Evolutionary conservation across 2,113 vertebrate species (phyloP).

Genomic region (Nycticorax nycticorax): DNA sequence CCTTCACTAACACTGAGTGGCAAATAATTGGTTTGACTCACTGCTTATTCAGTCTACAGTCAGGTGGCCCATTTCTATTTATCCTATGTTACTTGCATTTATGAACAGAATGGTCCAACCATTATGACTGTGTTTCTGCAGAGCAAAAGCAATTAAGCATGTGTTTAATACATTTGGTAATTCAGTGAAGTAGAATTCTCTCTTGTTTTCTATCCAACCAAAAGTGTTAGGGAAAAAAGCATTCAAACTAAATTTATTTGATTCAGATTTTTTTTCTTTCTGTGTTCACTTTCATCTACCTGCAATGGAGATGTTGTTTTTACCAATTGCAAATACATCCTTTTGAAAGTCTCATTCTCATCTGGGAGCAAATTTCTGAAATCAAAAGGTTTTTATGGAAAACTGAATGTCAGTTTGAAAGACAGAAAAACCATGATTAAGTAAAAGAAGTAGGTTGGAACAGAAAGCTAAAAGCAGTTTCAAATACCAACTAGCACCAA

Average conservation of each 20-base stretch:
- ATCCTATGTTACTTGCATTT: background rate
- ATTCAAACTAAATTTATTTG: background rate
- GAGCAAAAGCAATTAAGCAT: conserved; percentile 1
- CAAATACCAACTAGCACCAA: background rate
- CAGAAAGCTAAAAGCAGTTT: background rate
- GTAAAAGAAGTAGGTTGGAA: background rate
- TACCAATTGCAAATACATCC: background rate
- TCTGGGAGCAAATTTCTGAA: conserved; percentile 4
- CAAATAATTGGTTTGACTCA: background rate
- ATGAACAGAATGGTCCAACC: background rate
- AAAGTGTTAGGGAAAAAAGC: background rate
- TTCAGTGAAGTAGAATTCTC: background rate
- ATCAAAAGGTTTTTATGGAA: background rate
- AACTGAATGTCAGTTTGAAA: background rate
- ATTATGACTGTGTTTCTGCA: background rate
- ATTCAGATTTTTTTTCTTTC: background rate
- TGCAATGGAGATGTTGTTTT: background rate
- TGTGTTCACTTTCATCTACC: background rate
- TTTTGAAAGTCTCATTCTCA: background rate
- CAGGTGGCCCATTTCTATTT: background rate
- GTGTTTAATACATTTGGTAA: background rate
- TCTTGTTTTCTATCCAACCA: background rate
- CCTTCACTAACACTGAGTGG: background rate
- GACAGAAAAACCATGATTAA: background rate
- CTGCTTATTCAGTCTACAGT: background rate